These are phyloP conservation scores for Pollenia griseotomentosa DNA, from an alignment of 2,888 invertebrate species.

Conservation along the genomic window DNA sequence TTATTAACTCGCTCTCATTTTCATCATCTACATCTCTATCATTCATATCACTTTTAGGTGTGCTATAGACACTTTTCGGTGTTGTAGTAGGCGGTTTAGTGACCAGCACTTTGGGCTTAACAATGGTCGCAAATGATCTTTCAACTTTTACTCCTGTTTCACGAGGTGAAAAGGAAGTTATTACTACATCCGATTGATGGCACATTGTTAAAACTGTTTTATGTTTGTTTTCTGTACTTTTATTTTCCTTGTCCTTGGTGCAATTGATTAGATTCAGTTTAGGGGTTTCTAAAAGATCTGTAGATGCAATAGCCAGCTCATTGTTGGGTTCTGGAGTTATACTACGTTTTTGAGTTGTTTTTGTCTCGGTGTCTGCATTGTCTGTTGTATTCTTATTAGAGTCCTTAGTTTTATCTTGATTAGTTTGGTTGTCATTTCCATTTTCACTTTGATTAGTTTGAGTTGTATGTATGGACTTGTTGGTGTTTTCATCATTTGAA, in stretches of 20 bases:
- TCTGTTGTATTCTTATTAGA: slow-evolving; percentile 41
- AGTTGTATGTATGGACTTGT: slow-evolving; percentile 7
- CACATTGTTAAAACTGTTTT: slow-evolving; percentile 64
- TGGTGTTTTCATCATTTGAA: slow-evolving; percentile 61
- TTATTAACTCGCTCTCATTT: slow-evolving; percentile 76
- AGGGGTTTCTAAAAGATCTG: slow-evolving; percentile 73
- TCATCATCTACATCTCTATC: slow-evolving; percentile 74
- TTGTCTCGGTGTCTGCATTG: neutral
- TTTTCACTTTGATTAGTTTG: neutral
- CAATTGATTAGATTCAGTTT: slow-evolving; percentile 77
- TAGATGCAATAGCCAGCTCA: slow-evolving; percentile 33
- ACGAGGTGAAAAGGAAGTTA: slow-evolving; percentile 83
- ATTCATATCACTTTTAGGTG: slow-evolving; percentile 78
- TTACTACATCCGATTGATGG: slow-evolving; percentile 79
- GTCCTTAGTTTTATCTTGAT: slow-evolving; percentile 10
- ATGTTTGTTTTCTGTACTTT: slow-evolving; percentile 66
- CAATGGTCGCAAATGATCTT: slow-evolving; percentile 81
- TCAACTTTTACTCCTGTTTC: slow-evolving; percentile 79
- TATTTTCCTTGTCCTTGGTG: slow-evolving; percentile 78
- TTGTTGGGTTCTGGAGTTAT: slow-evolving; percentile 73
- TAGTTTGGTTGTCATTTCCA: slow-evolving; percentile 14
- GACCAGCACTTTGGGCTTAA: slow-evolving; percentile 68
- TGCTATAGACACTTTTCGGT: slow-evolving; percentile 75
- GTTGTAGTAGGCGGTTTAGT: slow-evolving; percentile 71
- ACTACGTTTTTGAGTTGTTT: slow-evolving; percentile 42